Evolutionary conservation across 2,797 vertebrate species (phyloP), one percentile per base, ranked within the genome.

Genomic region (Argya squamiceps): DNA sequence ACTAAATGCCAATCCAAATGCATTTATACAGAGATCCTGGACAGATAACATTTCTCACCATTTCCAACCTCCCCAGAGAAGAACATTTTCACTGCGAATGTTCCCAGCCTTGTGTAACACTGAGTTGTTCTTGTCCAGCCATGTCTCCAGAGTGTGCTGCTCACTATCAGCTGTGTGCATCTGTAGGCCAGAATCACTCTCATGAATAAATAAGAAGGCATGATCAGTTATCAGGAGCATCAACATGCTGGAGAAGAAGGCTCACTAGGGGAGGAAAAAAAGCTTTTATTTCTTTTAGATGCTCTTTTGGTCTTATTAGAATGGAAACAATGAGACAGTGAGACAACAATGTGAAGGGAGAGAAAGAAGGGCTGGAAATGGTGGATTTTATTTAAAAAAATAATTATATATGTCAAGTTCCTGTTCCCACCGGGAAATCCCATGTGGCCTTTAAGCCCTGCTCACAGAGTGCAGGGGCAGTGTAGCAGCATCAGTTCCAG

Each of bases 141-240:
- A 6, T 37, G 13, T 88, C 68, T 86, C 87, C 62, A 39, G 53
- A 91, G 59, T 65, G 78, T 85, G 64, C 58, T 53, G 18, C 36
- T 94, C 37, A 14, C 81, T 91, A 85, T 94, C 86, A 89, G 4
- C 60, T n/a, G 5, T 47, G 83, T 75, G 71, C 68, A 96, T 96
- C 84, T 91, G 56, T 41, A 74, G 70, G 41, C 22, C 59, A 91
- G 62, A 85, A 80, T 34, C 46, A 27, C 49, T 88, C 65, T 85
- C 91, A 96, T 89, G 46, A 95, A 95, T 95, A 83, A 95, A 85
- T 83, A 91, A 20, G 0, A 84, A 78, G 29, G 39, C 13, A 71
- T 6, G 21, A 84, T 91, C 75, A 62, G 60, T 91, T 94, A 92
- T 81, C 91, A 80, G 46, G 16, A 83, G 22, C 41, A 87, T 68